Base-by-base conservation (phyloP, 1,140 invertebrate genomes). In the Mamestra configurata region DNA sequence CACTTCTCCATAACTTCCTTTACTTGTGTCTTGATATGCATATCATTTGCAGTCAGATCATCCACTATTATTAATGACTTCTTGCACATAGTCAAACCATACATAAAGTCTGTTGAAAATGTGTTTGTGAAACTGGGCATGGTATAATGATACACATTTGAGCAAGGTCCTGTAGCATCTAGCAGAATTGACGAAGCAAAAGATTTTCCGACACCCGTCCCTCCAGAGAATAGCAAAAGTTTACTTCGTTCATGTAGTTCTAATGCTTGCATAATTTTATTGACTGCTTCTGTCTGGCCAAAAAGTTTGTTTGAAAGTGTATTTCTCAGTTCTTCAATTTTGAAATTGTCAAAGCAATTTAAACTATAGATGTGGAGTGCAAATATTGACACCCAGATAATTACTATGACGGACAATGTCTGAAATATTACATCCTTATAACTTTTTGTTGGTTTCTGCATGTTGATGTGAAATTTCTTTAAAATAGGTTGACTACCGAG, bases 171-270 rank as follows among this genome's bases (percentile, higher is more conserved):
- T 46, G 89, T 37, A 49, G 83, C 85, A 51, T 91, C 83, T 61
- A 93, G 77, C 51, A 94, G 75, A 49, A 93, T 43, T 68, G 92
- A 91, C 7, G 87, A 73, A 46, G 89, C 79, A 72, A 86, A 92
- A 72, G 93, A 94, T 78, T 95, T 95, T 0, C 94, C 94, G 31
- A 93, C 91, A 71, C 94, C 94, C 59, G 93, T 94, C 11, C 92
- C 88, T 70, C 94, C 94, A 88, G 89, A 92, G 20, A 94, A 85
- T 68, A 93, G 71, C 61, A 94, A 72, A 2, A 94, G 84, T 88
- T 94, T 94, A 55, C 73, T 86, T 18, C 31, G 80, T 8, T 59
- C 81, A 55, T 88, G 68, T 59, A 46, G 61, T 64, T 89, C 76
- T 24, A 95, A 77, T 59, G 88, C 77, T 15, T 88, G 66, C 43